These are phyloP conservation scores for Pagetopsis macropterus DNA, from an alignment of 2,797 vertebrate species.

Conservation along the genomic window DNA sequence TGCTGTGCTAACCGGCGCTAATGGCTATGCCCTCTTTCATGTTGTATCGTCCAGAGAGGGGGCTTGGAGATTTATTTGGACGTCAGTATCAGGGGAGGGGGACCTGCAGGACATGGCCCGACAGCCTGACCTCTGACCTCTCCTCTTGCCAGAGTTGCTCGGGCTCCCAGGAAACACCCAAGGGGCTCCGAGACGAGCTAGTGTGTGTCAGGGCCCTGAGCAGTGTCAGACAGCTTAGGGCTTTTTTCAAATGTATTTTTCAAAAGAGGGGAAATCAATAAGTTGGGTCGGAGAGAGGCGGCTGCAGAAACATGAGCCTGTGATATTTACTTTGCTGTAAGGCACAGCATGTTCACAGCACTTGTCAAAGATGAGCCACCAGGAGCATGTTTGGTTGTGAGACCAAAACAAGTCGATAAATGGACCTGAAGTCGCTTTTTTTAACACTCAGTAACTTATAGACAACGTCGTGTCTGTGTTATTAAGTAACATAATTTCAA, in stretches of 20 bases:
- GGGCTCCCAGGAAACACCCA: slow-evolving; percentile 67
- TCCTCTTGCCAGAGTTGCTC: slow-evolving; percentile 66
- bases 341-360: slow-evolving; percentile 63
- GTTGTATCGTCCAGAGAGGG: slow-evolving; percentile 44
- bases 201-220: slow-evolving; percentile 66
- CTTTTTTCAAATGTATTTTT: slow-evolving; percentile 81
- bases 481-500: background rate
- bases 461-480: slow-evolving; percentile 7
- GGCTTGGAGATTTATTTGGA: slow-evolving; percentile 71
- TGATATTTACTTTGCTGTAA: slow-evolving; percentile 75
- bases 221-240: slow-evolving; percentile 79
- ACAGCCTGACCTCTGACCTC: slow-evolving; percentile 74
- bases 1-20: slow-evolving; percentile 60
- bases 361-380: slow-evolving; percentile 64
- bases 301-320: slow-evolving; percentile 73
- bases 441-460: slow-evolving; percentile 8
- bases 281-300: slow-evolving; percentile 63
- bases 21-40: slow-evolving; percentile 68
- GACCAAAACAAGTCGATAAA: slow-evolving; percentile 69
- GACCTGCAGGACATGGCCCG: slow-evolving; percentile 76
- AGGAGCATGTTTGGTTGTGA: slow-evolving; percentile 53
- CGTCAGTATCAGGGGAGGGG: slow-evolving; percentile 57
- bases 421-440: slow-evolving; percentile 56
- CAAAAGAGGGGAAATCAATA: slow-evolving; percentile 82
- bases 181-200: slow-evolving; percentile 56